Conservation (phyloP, 2,797 vertebrate genomes). For the Acomys russatus region DNA sequence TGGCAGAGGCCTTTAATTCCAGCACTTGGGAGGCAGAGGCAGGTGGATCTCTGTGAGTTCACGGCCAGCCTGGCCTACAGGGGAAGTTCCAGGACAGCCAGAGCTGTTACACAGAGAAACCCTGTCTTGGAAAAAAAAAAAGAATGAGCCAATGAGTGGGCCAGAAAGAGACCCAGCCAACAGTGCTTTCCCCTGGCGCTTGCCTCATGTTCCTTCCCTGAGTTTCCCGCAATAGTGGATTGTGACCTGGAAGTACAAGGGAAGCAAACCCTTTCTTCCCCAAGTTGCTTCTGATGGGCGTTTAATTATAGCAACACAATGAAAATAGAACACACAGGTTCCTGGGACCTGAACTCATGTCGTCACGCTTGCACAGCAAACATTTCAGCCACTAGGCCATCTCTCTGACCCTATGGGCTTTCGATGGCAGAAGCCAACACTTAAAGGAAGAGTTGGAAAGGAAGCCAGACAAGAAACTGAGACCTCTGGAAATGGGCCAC, state of each 20-base stretch:
- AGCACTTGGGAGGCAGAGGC: no score
- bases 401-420: background rate
- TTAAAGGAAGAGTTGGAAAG: background rate
- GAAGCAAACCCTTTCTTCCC: background rate
- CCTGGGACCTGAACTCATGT: background rate
- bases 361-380: background rate
- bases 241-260: background rate
- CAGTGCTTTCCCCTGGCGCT: background rate
- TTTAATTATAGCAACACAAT: background rate
- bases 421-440: background rate
- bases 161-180: background rate
- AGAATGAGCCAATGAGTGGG: background rate
- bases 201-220: background rate
- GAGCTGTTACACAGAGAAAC: no score
- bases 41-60: no score
- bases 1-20: no score
- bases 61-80: no score
- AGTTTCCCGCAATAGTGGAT: background rate
- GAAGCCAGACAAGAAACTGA: background rate
- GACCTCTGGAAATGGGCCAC: background rate
- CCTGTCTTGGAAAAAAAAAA: background rate
- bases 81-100: no score
- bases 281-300: background rate
- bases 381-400: background rate
- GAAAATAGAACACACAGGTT: background rate